These are phyloP conservation scores for Drosophila novamexicana DNA, from an alignment of 1,140 invertebrate species.

Conservation along the genomic window DNA sequence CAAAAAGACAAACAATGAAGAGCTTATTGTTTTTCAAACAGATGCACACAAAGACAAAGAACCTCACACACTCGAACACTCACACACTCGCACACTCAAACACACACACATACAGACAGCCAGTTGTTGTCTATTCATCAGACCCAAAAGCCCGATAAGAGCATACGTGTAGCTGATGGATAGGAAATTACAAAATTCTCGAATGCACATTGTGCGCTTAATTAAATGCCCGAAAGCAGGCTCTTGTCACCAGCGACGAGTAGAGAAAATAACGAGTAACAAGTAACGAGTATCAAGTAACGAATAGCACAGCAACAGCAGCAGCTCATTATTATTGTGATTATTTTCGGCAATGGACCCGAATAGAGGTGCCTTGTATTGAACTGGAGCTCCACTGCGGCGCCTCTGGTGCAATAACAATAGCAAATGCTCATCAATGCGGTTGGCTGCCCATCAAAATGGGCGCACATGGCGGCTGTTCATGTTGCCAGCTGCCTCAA, in stretches of 20 bases:
- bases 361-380: constrained; percentile 1
- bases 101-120: neutral
- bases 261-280: neutral
- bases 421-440: constrained; percentile 59
- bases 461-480: constrained; percentile 35
- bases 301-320: neutral
- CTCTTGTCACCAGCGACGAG: neutral
- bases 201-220: constrained; percentile 66
- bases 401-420: constrained; percentile 42
- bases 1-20: constrained; percentile 73
- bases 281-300: constrained; percentile 2
- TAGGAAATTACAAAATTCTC: constrained; percentile 70
- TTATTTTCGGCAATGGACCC: constrained; percentile 23
- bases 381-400: neutral
- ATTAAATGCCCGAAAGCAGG: constrained; percentile 47
- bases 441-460: constrained; percentile 55
- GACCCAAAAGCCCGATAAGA: constrained; percentile 44
- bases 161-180: constrained; percentile 60
- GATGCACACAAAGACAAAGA: constrained; percentile 49
- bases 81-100: constrained; percentile 16
- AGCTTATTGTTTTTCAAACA: constrained; percentile 67
- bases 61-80: no score
- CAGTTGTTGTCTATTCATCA: constrained; percentile 34
- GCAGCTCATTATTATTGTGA: constrained; percentile 50
- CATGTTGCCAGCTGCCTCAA: constrained; percentile 35